Base-by-base conservation (phyloP, 2,113 vertebrate genomes). In the Cacatua alba region DNA sequence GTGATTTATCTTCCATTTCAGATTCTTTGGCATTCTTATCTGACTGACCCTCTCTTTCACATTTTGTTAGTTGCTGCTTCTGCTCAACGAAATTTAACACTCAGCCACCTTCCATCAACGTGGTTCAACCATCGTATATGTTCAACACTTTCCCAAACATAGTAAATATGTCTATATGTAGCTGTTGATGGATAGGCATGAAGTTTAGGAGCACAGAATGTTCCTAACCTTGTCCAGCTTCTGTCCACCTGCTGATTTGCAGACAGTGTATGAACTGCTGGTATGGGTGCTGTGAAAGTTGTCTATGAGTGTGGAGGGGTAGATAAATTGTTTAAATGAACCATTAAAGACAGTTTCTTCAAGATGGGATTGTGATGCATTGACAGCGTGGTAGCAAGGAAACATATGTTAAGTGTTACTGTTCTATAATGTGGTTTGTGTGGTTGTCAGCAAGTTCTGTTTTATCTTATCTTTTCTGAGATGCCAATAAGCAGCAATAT, bases 321-420 rank as follows among this genome's bases (percentile, higher is more conserved):
- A 75, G 68, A 51, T 23, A 78, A 78, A 78, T 68, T 63, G 31
- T 86, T 79, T 87, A 65, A 92, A 91, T 29, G 37, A 88, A 31
- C 55, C 23, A 46, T 86, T 92, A 68, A 70, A 78, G 49, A 52
- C n/a, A 39, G 19, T 86, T 75, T 72, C 72, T 85, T 67, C 60
- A 86, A 35, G 68, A 78, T 81, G 68, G 64, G 52, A 20, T 74
- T 85, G 76, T 9, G 11, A 51, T 77, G n/a, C 64, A 49, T n/a
- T 92, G 80, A 90, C 41, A 59, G 74, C 35, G 44, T 85, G 81
- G 55, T 81, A 55, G 75, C 79, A 52, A 67, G 65, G 77, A 95
- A 91, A 15, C 93, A 88, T 87, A 95, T 92, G 80, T 77, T 91
- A 81, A 90, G 79, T 83, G 90, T 86, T 93, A 49, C 57, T 72